Evolutionary conservation across 2,797 vertebrate genomes (phyloP).

Genomic region (Urocyon cinereoargenteus): DNA sequence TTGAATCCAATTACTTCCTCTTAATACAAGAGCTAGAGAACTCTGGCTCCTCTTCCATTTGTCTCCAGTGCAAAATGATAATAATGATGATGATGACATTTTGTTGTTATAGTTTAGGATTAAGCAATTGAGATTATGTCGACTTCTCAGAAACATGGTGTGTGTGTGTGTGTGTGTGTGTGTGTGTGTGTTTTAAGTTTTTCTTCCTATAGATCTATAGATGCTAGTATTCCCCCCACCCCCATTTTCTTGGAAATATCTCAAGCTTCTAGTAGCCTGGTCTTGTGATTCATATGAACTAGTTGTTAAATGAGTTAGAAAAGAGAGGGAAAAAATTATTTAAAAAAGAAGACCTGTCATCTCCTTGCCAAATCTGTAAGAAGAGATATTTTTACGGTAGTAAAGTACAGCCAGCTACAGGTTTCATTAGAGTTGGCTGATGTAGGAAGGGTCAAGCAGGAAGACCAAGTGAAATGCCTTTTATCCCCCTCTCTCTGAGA

Average conservation of each 20-base stretch:
- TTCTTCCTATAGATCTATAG: not conserved
- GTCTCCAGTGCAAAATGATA: not conserved
- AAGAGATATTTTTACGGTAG: not conserved
- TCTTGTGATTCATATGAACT: slow-evolving; percentile 7
- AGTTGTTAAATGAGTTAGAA: not conserved
- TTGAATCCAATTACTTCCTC: not conserved
- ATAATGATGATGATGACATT: not conserved
- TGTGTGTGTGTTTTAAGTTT: not conserved
- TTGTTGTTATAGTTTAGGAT: not conserved
- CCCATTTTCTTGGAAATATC: not conserved
- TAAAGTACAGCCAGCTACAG: not conserved
- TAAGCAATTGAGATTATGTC: not conserved
- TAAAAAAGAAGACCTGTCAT: not conserved
- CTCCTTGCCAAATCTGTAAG: not conserved
- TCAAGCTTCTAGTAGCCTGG: slow-evolving; percentile 8
- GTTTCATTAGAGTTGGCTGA: not conserved
- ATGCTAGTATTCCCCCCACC: not conserved
- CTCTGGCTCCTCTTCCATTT: not conserved
- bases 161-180: too few species aligned
- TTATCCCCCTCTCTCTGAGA: not conserved
- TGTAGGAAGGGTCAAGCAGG: not conserved
- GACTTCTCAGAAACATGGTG: not conserved
- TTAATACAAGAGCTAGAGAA: not conserved
- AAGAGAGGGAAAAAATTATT: not conserved
- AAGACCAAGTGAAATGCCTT: not conserved